Evolutionary conservation across 64 coral and sea anemone genomes (phyloP), one percentile per base, ranked within the genome.

Genomic region (Astreopora myriophthalma): DNA sequence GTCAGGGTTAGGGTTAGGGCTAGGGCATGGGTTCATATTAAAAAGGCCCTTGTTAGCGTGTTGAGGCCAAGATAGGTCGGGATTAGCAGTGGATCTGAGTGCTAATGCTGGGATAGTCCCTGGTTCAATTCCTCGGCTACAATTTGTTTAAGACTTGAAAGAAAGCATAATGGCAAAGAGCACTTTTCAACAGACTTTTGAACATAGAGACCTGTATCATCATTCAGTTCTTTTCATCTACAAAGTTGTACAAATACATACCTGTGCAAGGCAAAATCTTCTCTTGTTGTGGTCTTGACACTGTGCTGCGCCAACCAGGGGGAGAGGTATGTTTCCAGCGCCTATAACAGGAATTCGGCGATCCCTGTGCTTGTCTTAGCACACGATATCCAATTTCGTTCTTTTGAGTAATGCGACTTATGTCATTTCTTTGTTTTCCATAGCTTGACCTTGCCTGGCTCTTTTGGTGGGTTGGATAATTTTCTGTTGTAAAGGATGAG

Each of bases 301-400:
- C 14, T 65, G 5, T 22, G 8, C 5, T 37, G 20, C 23, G 24
- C 44, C 22, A 29, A 13, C 79, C 79, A 5, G 79, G 79, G 8
- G 79, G 48, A 64, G 8, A 11, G 6, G 79, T 3, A 83, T 83
- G 57, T 38, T 83, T 83, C 52, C 52, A 83, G 32, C 49, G 75
- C 17, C 48, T 73, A 1, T 16, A 19, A 22, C 3, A 31, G 29
- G 77, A 57, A 52, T n/a, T 79, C 12, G 30, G 13, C 6, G 16
- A 58, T 2, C 20, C 16, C 19, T 6, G 6, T 33, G 76, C 29
- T 80, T 83, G 79, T 5, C 79, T 62, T 0, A 12, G 4, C 34
- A 83, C 0, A 0, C 79, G 79, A 34, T 40, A 83, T 83, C 79
- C 79, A 65, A 83, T 83, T 80, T 55, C 76, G 9, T 34, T 60